Conservation (phyloP, 2,888 invertebrate species). For the Scaptomyza parva region DNA sequence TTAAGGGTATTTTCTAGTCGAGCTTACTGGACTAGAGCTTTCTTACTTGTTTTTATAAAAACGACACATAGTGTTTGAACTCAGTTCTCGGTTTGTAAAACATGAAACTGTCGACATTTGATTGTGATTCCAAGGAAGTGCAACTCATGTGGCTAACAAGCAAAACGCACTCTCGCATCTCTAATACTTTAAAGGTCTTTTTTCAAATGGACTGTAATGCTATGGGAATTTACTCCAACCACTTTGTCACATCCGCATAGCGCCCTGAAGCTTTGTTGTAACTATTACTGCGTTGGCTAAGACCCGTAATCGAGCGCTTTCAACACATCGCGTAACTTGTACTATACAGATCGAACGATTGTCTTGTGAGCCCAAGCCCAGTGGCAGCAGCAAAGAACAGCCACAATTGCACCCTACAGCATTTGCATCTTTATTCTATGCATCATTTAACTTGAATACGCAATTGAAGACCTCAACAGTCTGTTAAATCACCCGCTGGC, state of each 20-base stretch:
- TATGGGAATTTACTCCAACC: constrained; percentile 10
- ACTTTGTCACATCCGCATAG: constrained; percentile 33
- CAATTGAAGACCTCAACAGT: constrained; percentile 16
- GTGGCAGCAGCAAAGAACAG: not conserved
- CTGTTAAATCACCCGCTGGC: constrained; percentile 12
- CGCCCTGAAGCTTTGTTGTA: constrained; percentile 15
- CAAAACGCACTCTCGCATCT: not conserved
- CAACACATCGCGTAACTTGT: constrained; percentile 16
- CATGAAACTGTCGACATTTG: not conserved
- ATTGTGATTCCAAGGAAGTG: not conserved
- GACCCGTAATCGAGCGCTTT: constrained; percentile 13
- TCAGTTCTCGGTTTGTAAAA: not conserved
- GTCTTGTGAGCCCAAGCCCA: constrained; percentile 7
- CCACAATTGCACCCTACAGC: constrained; percentile 13
- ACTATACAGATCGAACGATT: not conserved
- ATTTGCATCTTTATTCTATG: constrained; percentile 10
- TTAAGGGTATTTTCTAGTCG: too few species aligned
- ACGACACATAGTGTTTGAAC: not conserved
- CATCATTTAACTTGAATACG: constrained; percentile 18
- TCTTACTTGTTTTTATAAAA: not conserved
- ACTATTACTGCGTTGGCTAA: not conserved
- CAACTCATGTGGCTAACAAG: constrained; percentile 1
- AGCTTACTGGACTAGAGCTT: too few species aligned
- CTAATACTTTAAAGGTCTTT: not conserved
- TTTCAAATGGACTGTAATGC: constrained; percentile 6